Base-by-base conservation (phyloP, 2,113 vertebrate genomes). In the Eidolon helvum region DNA sequence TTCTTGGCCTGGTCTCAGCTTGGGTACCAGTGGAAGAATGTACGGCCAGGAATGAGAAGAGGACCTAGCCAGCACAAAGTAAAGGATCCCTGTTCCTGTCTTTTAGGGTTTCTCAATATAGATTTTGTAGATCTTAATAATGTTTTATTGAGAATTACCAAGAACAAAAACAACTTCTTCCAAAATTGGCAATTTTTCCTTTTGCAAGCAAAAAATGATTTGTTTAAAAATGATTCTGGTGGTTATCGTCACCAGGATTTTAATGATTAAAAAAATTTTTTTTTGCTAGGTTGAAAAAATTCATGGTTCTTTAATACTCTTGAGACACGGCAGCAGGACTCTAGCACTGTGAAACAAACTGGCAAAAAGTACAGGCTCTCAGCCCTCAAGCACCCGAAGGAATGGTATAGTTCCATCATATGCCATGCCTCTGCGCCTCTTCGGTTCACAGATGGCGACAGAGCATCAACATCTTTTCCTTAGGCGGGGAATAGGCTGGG, bases 81-180 rank as follows among this genome's bases (percentile, higher is more conserved):
- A 69, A 21, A 71, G 63, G 16, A 22, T 38, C 30, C 21, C 61
- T 19, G 26, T 7, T 61, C 80, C 14, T 79, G 89, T 61, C 43
- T n/a, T 83, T 50, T 6, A 19, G 33, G 33, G 43, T 50, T 84
- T 88, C 59, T 57, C 71, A 75, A 43, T 19, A 48, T 57, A 2
- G 18, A 38, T 63, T 87, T 83, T 14, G 50, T 55, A 2, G 24
- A 35, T 66, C 71, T 87, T 45, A 71, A 91, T 59, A 45, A 69
- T 16, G 40, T 38, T 85, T 87, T 50, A 87, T 0, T 59, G 79
- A 91, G 50, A 93, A 74, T 19, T 88, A 74, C 48, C 77, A 90
- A 55, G 53, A 83, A 53, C 33, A 78, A 83, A 94, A 97, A 74
- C 10, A 59, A 71, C 30, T 65, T 65, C 55, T 82, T 97, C 24